phyloP scores from a whole-genome alignment of 2,888 invertebrate genomes.

The Cepaea hortensis region DNA sequence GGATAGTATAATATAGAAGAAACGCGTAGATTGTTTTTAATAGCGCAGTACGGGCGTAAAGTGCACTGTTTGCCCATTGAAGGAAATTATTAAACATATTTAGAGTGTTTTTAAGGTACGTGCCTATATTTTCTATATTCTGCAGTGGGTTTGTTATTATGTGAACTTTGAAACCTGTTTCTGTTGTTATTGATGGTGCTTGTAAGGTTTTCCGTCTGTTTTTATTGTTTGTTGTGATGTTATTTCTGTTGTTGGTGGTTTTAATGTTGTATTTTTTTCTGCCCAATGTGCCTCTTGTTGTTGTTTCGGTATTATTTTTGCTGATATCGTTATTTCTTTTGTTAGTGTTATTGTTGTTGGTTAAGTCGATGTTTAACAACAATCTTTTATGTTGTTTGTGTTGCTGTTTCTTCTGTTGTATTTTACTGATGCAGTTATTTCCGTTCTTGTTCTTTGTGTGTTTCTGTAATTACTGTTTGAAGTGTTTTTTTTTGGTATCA shows the following conservation, averaged over 20 bases:
- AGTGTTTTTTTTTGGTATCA: background rate
- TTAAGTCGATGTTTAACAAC: background rate
- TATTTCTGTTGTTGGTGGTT: background rate
- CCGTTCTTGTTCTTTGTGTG: background rate
- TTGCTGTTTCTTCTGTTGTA: background rate
- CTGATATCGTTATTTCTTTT: background rate
- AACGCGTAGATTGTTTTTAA: too few relatives aligned
- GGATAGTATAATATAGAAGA: too few relatives aligned
- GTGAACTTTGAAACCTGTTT: too few relatives aligned
- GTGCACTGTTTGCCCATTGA: too few relatives aligned
- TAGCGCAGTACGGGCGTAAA: too few relatives aligned
- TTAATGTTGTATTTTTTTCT: too few relatives aligned
- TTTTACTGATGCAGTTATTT: background rate
- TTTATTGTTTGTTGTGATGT: background rate
- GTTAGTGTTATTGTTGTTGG: background rate
- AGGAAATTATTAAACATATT: too few relatives aligned
- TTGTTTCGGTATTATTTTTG: background rate
- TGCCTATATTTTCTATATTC: too few relatives aligned
- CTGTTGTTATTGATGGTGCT: too few relatives aligned
- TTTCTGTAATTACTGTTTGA: background rate
- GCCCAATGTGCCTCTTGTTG: too few relatives aligned
- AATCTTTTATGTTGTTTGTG: background rate
- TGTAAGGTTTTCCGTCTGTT: background rate
- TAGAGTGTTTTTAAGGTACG: too few relatives aligned
- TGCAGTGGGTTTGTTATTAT: too few relatives aligned